Evolutionary conservation across 2,888 invertebrate genomes (phyloP).

Genomic region (Bembecia ichneumoniformis): DNA sequence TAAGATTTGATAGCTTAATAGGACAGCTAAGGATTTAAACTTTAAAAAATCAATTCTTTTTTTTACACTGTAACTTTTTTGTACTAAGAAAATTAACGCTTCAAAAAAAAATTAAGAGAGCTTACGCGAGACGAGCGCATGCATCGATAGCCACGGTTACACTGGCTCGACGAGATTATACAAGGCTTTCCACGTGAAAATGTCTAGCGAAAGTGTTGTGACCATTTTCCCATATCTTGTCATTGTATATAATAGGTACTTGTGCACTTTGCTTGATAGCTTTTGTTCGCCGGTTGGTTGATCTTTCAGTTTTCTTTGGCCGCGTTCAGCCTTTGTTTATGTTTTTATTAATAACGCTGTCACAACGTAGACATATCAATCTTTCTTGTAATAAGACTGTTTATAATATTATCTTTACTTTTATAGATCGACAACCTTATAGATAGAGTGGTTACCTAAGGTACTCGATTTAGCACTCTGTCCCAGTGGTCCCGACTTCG

Average conservation of each 20-base stretch:
- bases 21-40: too few species aligned
- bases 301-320: conserved; percentile 8
- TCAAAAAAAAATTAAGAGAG: too few species aligned
- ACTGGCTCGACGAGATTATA: conserved; percentile 30
- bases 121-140: conserved; percentile 26
- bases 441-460: too few species aligned
- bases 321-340: not conserved
- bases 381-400: too few species aligned
- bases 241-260: conserved; percentile 11
- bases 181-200: conserved; percentile 48
- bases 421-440: too few species aligned
- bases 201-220: conserved; percentile 47
- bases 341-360: conserved; percentile 5
- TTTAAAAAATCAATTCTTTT: too few species aligned
- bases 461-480: too few species aligned
- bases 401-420: too few species aligned
- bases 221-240: conserved; percentile 23
- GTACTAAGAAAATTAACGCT: too few species aligned
- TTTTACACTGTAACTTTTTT: too few species aligned
- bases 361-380: conserved; percentile 1
- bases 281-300: conserved; percentile 16
- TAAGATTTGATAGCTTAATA: too few species aligned
- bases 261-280: not conserved
- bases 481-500: too few species aligned
- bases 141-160: conserved; percentile 27